phyloP scores from a whole-genome alignment of 2,113 vertebrate species.

The Hymenochirus boettgeri region DNA sequence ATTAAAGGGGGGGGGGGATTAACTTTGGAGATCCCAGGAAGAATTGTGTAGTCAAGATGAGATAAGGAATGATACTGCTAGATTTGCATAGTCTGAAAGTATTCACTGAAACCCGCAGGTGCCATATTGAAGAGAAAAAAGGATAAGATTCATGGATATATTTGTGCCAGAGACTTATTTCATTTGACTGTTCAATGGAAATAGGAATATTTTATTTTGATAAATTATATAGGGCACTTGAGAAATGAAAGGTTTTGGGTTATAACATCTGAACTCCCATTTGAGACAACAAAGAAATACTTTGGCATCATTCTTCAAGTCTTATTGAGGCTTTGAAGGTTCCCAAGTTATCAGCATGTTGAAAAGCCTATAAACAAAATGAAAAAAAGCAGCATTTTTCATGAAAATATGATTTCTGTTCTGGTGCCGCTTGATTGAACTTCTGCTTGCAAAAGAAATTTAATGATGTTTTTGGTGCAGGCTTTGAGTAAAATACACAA shows the following conservation, averaged over 20 bases:
- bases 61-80: neutral
- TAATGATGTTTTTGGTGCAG: neutral
- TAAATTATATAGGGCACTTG: constrained; percentile 2
- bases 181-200: constrained; percentile 20
- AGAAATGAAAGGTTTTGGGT: constrained; percentile 16
- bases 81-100: neutral
- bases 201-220: constrained; percentile 31
- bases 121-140: constrained; percentile 28
- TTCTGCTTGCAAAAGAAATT: constrained; percentile 6
- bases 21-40: constrained; percentile 8
- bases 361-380: constrained; percentile 6
- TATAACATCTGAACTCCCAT: constrained; percentile 7
- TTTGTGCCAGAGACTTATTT: constrained; percentile 19
- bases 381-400: constrained; percentile 10
- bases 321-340: neutral
- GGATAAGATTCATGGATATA: constrained; percentile 26
- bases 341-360: constrained; percentile 18
- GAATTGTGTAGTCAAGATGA: neutral
- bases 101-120: constrained; percentile 18
- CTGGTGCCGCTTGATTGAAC: constrained; percentile 8
- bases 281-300: constrained; percentile 1
- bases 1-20: too few species aligned
- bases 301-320: neutral
- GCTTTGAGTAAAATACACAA: neutral
- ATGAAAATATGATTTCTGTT: constrained; percentile 23